Conservation (phyloP, 2,797 vertebrate genomes). For the Discoglossus pictus region DNA sequence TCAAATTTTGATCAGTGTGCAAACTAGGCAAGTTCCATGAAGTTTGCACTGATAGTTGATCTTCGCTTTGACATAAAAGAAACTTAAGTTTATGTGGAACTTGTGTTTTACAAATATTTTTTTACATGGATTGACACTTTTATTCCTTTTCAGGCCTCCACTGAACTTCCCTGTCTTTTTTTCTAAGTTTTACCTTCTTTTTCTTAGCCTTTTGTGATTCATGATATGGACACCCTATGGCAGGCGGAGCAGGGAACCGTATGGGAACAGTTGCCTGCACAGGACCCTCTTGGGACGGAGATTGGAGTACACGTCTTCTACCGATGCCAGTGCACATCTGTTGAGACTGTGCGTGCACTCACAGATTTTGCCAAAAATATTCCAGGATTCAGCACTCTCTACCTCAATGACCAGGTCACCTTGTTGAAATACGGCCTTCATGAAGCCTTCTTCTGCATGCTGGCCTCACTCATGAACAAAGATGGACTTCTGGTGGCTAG, state of each 20-base stretch:
- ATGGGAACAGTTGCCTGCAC: conserved; percentile 91
- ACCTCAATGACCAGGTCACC: conserved; percentile 97
- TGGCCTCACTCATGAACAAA: conserved; percentile 98
- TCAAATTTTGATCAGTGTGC: too few relatives aligned
- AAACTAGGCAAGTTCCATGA: too few relatives aligned
- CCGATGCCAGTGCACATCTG: conserved; percentile 96
- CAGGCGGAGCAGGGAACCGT: conserved; percentile 94
- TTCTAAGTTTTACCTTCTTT: background rate
- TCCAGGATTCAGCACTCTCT: conserved; percentile 93
- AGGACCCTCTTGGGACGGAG: conserved; percentile 91
- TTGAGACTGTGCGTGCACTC: conserved; percentile 95
- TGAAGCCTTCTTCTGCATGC: conserved; percentile 97
- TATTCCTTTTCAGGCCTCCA: too few relatives aligned
- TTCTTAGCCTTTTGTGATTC: conserved; percentile 91
- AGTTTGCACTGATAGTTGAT: too few relatives aligned
- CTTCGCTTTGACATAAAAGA: too few relatives aligned
- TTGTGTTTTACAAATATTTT: too few relatives aligned
- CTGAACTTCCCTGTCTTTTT: too few relatives aligned
- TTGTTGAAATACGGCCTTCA: conserved; percentile 96
- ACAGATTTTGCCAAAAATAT: conserved; percentile 99
- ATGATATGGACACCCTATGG: conserved; percentile 95
- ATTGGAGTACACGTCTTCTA: conserved; percentile 97
- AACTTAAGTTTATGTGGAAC: too few relatives aligned
- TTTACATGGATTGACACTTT: too few relatives aligned
- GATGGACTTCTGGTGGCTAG: conserved; percentile 95